Evolutionary conservation across 2,888 invertebrate species (phyloP).

Genomic region (Drosophila prostipennis): DNA sequence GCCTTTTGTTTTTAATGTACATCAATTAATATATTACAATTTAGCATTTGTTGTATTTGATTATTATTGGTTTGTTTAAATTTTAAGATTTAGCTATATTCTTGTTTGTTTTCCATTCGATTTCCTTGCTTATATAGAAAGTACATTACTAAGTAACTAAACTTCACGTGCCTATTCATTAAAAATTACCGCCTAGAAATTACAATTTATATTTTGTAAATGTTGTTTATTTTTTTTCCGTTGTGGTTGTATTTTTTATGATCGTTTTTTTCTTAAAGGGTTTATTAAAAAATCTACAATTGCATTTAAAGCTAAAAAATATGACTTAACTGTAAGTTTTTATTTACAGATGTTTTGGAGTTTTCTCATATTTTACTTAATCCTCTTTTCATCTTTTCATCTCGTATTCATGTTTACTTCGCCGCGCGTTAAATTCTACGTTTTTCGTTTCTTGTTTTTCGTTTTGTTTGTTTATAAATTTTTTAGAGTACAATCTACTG

Average conservation of each 20-base stretch:
- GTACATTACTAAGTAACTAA: slow-evolving; percentile 80
- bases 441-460: slow-evolving; percentile 40
- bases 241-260: slow-evolving; percentile 39
- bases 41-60: slow-evolving; percentile 64
- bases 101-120: slow-evolving; percentile 48
- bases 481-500: slow-evolving; percentile 81
- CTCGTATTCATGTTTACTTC: slow-evolving; percentile 41
- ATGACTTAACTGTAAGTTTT: slow-evolving; percentile 83
- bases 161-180: slow-evolving; percentile 72
- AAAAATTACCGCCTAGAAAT: slow-evolving; percentile 72
- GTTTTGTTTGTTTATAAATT: slow-evolving; percentile 42
- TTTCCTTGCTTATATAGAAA: slow-evolving; percentile 62
- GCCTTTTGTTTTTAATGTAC: slow-evolving; percentile 61
- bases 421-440: slow-evolving; percentile 71
- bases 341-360: slow-evolving; percentile 42
- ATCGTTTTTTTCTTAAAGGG: slow-evolving; percentile 18
- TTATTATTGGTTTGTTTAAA: slow-evolving; percentile 60
- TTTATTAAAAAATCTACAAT: slow-evolving; percentile 79
- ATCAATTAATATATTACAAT: slow-evolving; percentile 77
- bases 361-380: slow-evolving; percentile 40
- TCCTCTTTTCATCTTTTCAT: slow-evolving; percentile 20
- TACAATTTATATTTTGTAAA: slow-evolving; percentile 66
- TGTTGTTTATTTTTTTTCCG: slow-evolving; percentile 36
- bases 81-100: slow-evolving; percentile 77
- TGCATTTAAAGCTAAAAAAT: slow-evolving; percentile 82